phyloP scores from a whole-genome alignment of 2,113 vertebrate species.

The Micronycteris hirsuta region DNA sequence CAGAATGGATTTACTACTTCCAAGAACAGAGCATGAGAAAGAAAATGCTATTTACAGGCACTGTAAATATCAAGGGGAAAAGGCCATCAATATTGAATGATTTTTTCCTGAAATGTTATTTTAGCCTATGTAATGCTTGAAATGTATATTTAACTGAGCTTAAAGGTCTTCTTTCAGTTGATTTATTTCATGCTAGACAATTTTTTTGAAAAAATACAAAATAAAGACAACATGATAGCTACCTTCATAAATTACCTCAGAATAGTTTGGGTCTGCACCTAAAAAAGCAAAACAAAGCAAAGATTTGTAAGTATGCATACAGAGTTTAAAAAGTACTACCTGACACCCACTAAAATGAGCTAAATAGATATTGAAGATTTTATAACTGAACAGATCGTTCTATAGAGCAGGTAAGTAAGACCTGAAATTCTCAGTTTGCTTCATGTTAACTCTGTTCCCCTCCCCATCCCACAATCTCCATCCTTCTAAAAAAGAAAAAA shows the following conservation, averaged over 20 bases:
- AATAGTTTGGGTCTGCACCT: constrained; percentile 83
- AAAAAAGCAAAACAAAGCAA: constrained; percentile 73
- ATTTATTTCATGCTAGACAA: constrained; percentile 61
- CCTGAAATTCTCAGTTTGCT: background rate
- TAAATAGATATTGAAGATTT: background rate
- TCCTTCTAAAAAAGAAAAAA: background rate
- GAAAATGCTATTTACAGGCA: constrained; percentile 54
- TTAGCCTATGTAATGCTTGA: constrained; percentile 47
- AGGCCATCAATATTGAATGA: constrained; percentile 61
- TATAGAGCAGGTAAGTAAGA: background rate
- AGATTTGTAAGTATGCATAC: constrained; percentile 51
- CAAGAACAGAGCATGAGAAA: constrained; percentile 58
- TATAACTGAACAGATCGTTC: constrained; percentile 34
- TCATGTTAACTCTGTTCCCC: background rate
- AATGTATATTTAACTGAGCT: constrained; percentile 63
- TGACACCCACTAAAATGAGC: constrained; percentile 22
- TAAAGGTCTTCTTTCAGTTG: constrained; percentile 65
- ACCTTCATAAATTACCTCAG: constrained; percentile 84
- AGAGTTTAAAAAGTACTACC: background rate
- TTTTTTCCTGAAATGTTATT: constrained; percentile 43
- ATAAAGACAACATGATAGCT: constrained; percentile 77
- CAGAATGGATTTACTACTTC: constrained; percentile 66
- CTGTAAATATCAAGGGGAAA: constrained; percentile 51
- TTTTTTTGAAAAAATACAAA: constrained; percentile 66
- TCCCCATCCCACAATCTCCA: background rate